Percentiles rank a stretch among this genome's conserved stretches.
Evolutionary conservation across 2,113 vertebrate species (phyloP).

Genomic region (Eulemur rufifrons): DNA sequence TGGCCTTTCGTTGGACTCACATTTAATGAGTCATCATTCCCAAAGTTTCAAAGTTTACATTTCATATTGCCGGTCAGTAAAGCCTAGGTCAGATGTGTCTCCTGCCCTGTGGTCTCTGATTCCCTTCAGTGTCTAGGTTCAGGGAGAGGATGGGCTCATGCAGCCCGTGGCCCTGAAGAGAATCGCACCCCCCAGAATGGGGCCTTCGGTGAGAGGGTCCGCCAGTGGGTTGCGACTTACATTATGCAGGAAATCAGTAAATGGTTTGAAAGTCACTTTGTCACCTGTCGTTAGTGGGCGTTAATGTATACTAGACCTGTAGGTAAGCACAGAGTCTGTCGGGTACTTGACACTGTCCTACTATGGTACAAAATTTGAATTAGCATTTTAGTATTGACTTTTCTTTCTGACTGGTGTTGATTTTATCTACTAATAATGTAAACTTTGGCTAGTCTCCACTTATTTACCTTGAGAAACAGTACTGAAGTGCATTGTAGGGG

Average conservation of each 20-base stretch:
- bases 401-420: too few relatives aligned
- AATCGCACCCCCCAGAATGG: background rate
- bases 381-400: too few relatives aligned
- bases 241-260: background rate
- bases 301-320: too few relatives aligned
- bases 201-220: too few relatives aligned
- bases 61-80: background rate
- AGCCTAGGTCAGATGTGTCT: background rate
- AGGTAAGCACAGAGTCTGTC: too few relatives aligned
- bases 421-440: too few relatives aligned
- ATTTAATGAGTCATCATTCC: background rate
- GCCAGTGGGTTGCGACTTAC: background rate
- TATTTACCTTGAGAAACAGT: background rate
- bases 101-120: background rate
- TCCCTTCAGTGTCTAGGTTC: background rate
- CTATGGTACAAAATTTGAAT: too few relatives aligned
- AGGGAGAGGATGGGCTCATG: background rate
- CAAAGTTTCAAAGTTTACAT: background rate
- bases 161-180: background rate
- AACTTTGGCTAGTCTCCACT: too few relatives aligned
- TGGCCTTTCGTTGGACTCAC: background rate
- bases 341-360: too few relatives aligned
- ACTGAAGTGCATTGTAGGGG: background rate
- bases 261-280: too few relatives aligned
- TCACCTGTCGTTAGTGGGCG: too few relatives aligned